phyloP scores from a whole-genome alignment of 2,797 vertebrate species.

The Psittacula derbiana region DNA sequence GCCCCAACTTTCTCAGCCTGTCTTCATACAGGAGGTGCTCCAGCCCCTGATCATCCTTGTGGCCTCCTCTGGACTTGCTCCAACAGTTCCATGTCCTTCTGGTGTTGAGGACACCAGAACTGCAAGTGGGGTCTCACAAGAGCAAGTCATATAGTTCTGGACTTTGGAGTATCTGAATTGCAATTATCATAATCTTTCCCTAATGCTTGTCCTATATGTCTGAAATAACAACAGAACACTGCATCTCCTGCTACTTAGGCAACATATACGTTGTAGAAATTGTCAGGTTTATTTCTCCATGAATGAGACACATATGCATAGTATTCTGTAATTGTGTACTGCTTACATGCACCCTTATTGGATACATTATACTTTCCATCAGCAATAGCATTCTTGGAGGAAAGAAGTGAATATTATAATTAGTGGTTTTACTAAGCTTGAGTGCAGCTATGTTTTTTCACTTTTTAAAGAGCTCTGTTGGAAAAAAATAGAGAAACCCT shows the following conservation, averaged over 20 bases:
- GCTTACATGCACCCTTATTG: background rate
- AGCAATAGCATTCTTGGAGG: background rate
- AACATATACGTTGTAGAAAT: background rate
- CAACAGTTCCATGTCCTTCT: background rate
- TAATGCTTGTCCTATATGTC: background rate
- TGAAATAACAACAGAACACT: background rate
- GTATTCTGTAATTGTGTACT: background rate
- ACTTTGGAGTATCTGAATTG: background rate
- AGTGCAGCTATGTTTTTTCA: background rate
- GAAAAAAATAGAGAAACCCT: background rate
- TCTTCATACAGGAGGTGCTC: accelerated
- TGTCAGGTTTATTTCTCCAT: background rate
- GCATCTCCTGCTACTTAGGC: background rate
- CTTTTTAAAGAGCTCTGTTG: background rate
- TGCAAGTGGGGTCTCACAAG: background rate
- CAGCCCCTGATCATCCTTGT: background rate
- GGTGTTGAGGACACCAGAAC: background rate
- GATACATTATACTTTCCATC: background rate
- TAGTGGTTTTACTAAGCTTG: background rate
- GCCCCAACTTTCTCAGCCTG: background rate
- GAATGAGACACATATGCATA: background rate
- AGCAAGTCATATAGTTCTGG: background rate
- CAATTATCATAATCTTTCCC: background rate
- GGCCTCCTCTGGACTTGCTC: background rate
- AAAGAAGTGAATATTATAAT: background rate